Base-by-base conservation (phyloP, 2,888 invertebrate genomes). In the Cheilosia soror region DNA sequence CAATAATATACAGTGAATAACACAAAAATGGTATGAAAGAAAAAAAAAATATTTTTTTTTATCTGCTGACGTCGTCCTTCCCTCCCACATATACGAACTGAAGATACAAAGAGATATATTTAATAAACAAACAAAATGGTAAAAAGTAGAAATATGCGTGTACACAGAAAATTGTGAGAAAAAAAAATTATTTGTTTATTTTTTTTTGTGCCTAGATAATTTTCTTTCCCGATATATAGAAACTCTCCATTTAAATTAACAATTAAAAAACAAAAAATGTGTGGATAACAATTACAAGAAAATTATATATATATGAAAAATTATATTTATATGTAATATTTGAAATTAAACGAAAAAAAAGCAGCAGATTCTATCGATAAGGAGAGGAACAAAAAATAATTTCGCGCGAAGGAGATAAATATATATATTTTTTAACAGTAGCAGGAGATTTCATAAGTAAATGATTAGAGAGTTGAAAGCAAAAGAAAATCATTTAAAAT, bases 1-100 rank as follows among this genome's bases (percentile, higher is more conserved):
- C 90, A 92, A 92, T 91, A 92, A 91, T 91, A 90, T 87, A 75
- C 77, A 79, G 78, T 75, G 76, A 86, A 89, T 87, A 84, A 86
- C 84, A 89, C 85, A 87, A 83, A 87, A 86, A 87, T 80, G 87
- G 60, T 76, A 80, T 71, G 79, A 81, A 87, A 68, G 77, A 37
- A 37, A 37, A 3, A 3, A 11, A 37, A 37, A 79, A 87, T 87
- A 80, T 87, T 87, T 87, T 84, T 89, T 90, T 90, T 89, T 88
- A 89, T 89, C 87, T 88, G 89, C 89, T 90, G 90, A 90, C 90
- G 89, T 85, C 80, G 84, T 90, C 89, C 89, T 89, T 90, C 88
- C 89, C 89, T 88, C 88, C 89, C 84, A 86, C 77, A 73, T 69
- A 81, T 82, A 85, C 78, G 84, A 86, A 87, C 81, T 84, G 77